Conservation (phyloP, 2,113 vertebrate species). For the Siphamia tubifer region DNA sequence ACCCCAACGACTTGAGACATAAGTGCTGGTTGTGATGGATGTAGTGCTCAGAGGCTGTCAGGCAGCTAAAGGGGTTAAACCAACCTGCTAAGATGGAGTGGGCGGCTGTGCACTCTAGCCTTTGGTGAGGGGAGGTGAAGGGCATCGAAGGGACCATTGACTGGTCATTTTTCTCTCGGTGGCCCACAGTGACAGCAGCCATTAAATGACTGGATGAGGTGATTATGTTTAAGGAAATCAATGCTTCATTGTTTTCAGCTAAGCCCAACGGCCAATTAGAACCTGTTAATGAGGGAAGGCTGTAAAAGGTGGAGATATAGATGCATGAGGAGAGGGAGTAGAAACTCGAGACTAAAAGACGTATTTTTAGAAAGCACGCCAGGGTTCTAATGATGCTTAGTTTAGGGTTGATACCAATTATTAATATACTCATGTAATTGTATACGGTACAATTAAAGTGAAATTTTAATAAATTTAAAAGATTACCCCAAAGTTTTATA, state of each 20-base stretch:
- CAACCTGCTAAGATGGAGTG: constrained; percentile 71
- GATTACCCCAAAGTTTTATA: too few species aligned
- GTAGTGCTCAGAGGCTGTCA: constrained; percentile 59
- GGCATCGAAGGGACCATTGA: constrained; percentile 68
- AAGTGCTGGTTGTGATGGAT: constrained; percentile 62
- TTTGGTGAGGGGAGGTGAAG: constrained; percentile 73
- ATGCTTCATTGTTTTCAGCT: constrained; percentile 76
- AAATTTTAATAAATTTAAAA: too few species aligned
- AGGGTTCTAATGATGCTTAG: too few species aligned
- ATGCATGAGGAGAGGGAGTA: constrained; percentile 13
- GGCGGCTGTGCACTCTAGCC: constrained; percentile 63
- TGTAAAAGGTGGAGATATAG: constrained; percentile 37
- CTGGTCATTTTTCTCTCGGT: constrained; percentile 72
- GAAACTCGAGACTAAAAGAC: not conserved
- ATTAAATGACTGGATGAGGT: constrained; percentile 75
- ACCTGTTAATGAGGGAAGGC: constrained; percentile 66
- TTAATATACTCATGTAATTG: too few species aligned
- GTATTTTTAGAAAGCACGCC: too few species aligned
- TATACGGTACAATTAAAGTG: too few species aligned
- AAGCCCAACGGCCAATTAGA: constrained; percentile 77
- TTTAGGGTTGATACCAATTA: too few species aligned
- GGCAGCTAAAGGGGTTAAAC: constrained; percentile 67
- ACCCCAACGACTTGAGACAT: constrained; percentile 21
- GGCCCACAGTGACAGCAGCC: constrained; percentile 69
- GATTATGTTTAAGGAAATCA: constrained; percentile 79